A percentile compares a stretch with the other conserved stretches of the same genome.
Evolutionary conservation across 2,888 invertebrate species (phyloP).

Genomic region (Pristionchus japonicus): DNA sequence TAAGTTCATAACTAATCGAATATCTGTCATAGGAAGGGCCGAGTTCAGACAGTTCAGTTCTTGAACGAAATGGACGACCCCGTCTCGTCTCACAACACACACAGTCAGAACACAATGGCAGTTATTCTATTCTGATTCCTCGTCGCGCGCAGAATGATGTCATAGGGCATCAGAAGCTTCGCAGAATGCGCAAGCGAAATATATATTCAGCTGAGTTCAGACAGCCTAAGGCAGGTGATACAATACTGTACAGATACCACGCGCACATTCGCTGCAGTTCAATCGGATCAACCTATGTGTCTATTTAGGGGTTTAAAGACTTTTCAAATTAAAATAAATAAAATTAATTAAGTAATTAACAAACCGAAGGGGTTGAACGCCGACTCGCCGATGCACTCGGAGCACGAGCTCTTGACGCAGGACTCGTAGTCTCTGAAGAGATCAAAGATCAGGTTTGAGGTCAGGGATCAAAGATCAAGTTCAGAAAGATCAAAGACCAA

Average conservation of each 20-base stretch:
- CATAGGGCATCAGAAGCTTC: background rate
- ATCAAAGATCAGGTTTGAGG: background rate
- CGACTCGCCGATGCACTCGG: slow-evolving; percentile 14
- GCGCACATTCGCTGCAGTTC: background rate
- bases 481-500: background rate
- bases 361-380: slow-evolving; percentile 43
- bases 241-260: background rate
- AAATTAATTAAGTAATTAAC: background rate
- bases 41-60: background rate
- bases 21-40: too few relatives aligned
- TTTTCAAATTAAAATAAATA: background rate
- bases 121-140: background rate
- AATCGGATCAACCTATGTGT: too few relatives aligned
- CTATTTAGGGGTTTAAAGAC: too few relatives aligned
- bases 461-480: background rate
- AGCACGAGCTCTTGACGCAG: slow-evolving; percentile 3
- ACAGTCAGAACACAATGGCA: background rate
- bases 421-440: slow-evolving; percentile 3
- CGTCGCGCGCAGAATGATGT: background rate
- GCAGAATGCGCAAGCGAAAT: too few relatives aligned
- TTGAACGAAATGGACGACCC: too few relatives aligned
- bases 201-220: too few relatives aligned
- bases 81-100: background rate
- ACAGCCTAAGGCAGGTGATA: too few relatives aligned
- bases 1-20: too few relatives aligned